These are phyloP conservation scores for Aurelia aurita DNA, from an alignment of 30 jellyfish, hydroid and myxozoan species.

Conservation along the genomic window DNA sequence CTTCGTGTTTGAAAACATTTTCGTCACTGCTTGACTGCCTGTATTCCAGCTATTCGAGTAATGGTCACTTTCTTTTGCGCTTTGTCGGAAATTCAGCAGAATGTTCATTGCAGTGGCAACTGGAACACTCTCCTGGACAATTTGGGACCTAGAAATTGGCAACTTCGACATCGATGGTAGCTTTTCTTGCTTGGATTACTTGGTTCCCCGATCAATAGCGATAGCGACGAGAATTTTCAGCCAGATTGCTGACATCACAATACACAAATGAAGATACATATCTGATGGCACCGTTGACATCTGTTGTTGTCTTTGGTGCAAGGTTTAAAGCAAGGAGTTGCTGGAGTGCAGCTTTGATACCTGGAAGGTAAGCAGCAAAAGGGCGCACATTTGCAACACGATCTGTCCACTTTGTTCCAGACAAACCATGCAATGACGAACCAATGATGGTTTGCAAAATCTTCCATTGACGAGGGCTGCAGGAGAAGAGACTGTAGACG, in stretches of 20 bases:
- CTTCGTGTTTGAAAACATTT: slow-evolving; percentile 42
- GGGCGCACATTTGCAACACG: slow-evolving; percentile 30
- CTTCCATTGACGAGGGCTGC: slow-evolving; percentile 45
- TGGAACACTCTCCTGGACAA: slow-evolving; percentile 38
- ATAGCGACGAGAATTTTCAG: no score
- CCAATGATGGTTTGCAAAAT: slow-evolving; percentile 40
- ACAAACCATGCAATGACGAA: slow-evolving; percentile 39
- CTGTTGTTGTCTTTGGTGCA: slow-evolving; percentile 20
- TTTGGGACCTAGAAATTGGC: slow-evolving; percentile 57
- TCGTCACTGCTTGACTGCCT: slow-evolving; percentile 44
- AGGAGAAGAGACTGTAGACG: slow-evolving; percentile 37
- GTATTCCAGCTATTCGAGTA: slow-evolving; percentile 23
- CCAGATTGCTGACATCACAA: no score
- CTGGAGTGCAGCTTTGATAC: no score
- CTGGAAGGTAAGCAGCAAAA: no score
- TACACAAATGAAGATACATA: slow-evolving; percentile 38
- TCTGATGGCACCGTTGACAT: neutral
- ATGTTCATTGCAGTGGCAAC: slow-evolving; percentile 47
- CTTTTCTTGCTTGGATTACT: no score
- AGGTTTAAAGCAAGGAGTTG: no score
- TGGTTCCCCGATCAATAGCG: no score
- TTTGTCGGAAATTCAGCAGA: slow-evolving; percentile 49
- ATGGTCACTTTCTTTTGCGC: no score
- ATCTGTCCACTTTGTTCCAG: slow-evolving; percentile 45
- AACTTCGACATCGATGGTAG: slow-evolving; percentile 41